Conservation (phyloP, 1,140 invertebrate species). For the Tachypleus tridentatus region DNA sequence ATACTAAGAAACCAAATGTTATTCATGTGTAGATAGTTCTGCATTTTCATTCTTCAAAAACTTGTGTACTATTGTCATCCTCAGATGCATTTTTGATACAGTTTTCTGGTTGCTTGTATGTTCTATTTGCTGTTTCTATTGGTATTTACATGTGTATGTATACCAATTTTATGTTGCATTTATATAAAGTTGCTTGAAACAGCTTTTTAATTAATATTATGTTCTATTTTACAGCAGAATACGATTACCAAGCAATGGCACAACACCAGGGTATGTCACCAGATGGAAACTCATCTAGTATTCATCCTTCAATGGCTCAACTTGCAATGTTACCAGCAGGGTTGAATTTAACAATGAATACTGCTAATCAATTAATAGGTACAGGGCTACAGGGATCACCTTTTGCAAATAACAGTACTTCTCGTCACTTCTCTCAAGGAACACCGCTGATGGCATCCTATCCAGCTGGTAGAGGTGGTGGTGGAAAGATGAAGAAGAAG, state of each 20-base stretch:
- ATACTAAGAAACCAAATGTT: no score
- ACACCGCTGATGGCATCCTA: background rate
- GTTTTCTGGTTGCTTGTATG: no score
- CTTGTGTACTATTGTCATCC: no score
- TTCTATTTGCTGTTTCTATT: no score
- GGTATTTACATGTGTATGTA: no score
- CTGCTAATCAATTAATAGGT: background rate
- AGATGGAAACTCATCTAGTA: conserved; percentile 14
- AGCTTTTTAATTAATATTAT: no score
- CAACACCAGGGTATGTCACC: conserved; percentile 20
- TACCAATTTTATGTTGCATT: no score
- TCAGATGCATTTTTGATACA: no score
- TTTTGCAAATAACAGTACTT: background rate
- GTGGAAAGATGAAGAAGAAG: conserved; percentile 21
- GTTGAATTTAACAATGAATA: conserved; percentile 24
- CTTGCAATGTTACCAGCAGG: conserved; percentile 24
- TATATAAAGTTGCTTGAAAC: no score
- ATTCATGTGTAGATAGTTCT: no score
- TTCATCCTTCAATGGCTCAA: conserved; percentile 25
- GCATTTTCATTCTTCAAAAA: no score
- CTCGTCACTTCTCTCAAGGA: background rate
- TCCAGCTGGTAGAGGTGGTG: background rate
- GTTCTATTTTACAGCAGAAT: conserved; percentile 10
- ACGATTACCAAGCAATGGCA: conserved; percentile 26
- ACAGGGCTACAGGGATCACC: no score